phyloP scores from a whole-genome alignment of 2,888 invertebrate species.

The Torymus texanus region DNA sequence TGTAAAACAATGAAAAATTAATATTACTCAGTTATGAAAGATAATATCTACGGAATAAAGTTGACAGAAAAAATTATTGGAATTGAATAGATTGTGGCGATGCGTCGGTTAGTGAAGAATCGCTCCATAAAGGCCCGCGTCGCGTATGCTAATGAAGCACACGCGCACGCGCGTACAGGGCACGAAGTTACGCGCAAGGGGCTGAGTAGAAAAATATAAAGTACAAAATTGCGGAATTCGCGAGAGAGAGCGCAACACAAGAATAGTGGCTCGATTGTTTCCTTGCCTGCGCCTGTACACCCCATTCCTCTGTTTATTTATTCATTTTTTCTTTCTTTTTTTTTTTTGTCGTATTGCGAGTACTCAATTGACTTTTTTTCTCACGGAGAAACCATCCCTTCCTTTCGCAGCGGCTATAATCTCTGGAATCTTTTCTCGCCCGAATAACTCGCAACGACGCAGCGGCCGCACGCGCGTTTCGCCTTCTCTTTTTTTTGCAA shows the following conservation, averaged over 20 bases:
- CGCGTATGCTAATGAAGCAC: neutral
- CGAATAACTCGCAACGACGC: neutral
- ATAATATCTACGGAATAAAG: no score
- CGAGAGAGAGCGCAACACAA: conserved; percentile 63
- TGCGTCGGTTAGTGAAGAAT: neutral
- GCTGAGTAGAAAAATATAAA: conserved; percentile 73
- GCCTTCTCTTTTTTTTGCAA: neutral
- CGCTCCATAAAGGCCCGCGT: neutral
- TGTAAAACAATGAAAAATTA: no score
- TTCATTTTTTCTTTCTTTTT: no score
- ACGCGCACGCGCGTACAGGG: neutral
- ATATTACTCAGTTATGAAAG: no score
- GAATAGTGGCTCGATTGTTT: conserved; percentile 61
- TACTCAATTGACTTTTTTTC: conserved; percentile 60
- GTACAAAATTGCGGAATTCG: conserved; percentile 65
- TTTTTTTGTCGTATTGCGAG: conserved; percentile 51
- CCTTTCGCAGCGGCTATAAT: neutral
- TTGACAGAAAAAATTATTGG: neutral
- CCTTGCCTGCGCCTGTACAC: conserved; percentile 49
- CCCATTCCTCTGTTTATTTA: neutral
- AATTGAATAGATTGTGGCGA: neutral
- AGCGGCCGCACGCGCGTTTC: neutral
- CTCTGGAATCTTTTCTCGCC: neutral
- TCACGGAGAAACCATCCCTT: neutral
- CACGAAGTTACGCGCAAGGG: neutral